Evolutionary conservation across 2,888 invertebrate genomes (phyloP).

Genomic region (Ectemnius continuus): DNA sequence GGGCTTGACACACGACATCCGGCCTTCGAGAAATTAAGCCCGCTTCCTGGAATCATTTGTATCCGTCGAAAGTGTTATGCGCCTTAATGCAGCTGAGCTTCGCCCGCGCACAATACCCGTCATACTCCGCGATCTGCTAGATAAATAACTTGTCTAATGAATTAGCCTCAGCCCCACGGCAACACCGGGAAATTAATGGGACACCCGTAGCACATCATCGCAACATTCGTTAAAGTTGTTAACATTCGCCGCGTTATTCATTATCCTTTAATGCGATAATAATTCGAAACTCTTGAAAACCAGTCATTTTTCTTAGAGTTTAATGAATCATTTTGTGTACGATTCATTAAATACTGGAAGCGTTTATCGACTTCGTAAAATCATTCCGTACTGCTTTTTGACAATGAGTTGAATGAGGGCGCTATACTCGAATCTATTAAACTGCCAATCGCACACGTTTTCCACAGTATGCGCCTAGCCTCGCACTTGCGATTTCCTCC

Average conservation of each 20-base stretch:
- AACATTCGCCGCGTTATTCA: neutral
- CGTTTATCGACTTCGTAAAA: too few relatives aligned
- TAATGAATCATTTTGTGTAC: too few relatives aligned
- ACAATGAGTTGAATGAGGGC: too few relatives aligned
- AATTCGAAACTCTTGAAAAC: too few relatives aligned
- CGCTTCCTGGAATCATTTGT: neutral
- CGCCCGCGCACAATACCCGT: slow-evolving; percentile 2
- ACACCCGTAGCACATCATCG: neutral
- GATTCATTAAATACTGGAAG: too few relatives aligned
- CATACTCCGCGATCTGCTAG: neutral
- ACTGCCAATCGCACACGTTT: too few relatives aligned
- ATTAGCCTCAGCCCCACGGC: neutral
- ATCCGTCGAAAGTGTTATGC: slow-evolving; percentile 1
- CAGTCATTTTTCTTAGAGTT: too few relatives aligned
- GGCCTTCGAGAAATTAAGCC: slow-evolving; percentile 11
- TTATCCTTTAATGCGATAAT: too few relatives aligned
- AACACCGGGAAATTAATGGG: neutral
- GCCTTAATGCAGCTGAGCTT: neutral
- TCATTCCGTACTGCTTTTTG: too few relatives aligned
- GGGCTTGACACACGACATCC: slow-evolving; percentile 1
- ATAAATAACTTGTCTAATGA: slow-evolving; percentile 14
- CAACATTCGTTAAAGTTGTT: neutral
- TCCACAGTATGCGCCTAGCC: too few relatives aligned
- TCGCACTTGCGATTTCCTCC: too few relatives aligned
- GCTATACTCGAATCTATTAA: too few relatives aligned